Base-by-base conservation (phyloP, 2,888 invertebrate genomes). In the Baccha elongata region DNA sequence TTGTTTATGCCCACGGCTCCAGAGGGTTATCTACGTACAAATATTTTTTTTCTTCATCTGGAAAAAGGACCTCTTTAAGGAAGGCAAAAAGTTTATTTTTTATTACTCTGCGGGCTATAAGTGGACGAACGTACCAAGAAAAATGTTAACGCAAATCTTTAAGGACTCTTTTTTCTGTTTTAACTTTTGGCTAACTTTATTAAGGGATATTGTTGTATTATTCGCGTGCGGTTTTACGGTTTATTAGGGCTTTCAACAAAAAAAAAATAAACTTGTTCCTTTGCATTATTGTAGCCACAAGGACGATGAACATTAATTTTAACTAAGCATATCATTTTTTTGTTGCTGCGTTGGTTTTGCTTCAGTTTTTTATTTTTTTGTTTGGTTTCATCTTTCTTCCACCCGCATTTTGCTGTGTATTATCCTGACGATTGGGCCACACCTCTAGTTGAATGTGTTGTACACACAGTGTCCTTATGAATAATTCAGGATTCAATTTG, bases 401-500 rank as follows among this genome's bases (percentile, higher is more conserved):
- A 29, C 37, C 72, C 74, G 35, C 69, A 68, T 48, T 35, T 17
- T 62, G 75, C n/a, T 62, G 62, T 64, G 68, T 46, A 62, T 58
- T 74, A 74, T 81, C 64, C 76, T 72, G 53, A 52, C 67, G 73
- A 73, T 68, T 73, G 48, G 76, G 62, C 72, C 76, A 78, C 76
- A 83, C 76, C 76, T 76, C 76, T 72, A 55, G 67, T 44, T 58
- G 69, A 48, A 53, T 62, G 29, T 60, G 44, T 44, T 44, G 44
- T 40, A 72, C 50, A 74, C 19, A 58, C 69, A 80, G 7, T 44
- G 55, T 64, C 68, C 72, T 78, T 83, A 83, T 83, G 83, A 83
- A 83, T 83, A 73, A 83, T 83, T 83, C 83, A 83, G 67, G 55
- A 83, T 76, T 71, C 83, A 83, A 83, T 78, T 83, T 78, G 76